Base-by-base conservation (phyloP, 2,797 vertebrate species). In the Halcyon badia region DNA sequence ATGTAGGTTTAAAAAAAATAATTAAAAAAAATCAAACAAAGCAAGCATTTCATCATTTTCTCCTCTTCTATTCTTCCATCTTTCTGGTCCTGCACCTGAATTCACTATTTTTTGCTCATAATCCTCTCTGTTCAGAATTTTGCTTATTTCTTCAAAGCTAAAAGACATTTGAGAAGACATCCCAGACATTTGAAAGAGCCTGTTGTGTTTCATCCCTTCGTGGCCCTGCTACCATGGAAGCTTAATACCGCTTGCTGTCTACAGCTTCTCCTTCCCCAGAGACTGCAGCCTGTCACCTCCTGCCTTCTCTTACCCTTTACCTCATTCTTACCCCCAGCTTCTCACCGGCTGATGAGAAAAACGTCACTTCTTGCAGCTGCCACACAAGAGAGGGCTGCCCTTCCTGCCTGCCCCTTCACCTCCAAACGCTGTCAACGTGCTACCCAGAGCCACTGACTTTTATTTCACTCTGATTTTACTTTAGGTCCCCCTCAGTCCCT, bases 331-430 rank as follows among this genome's bases (percentile, higher is more conserved):
- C 30, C 42, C 17, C 48, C 49, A 71, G 31, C 24, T 84, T 76
- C 79, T 88, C 69, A 52, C 44, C n/a, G 65, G 37, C 42, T 57
- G 25, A 0, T 2, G 1, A 48, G 57, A 69, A 60, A 95, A 61
- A 71, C 2, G 4, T 33, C 35, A 30, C 11, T 57, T 91, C 60
- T 69, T 56, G 58, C 26, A 58, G n/a, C 24, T 10, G 5, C 85
- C 83, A 28, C 60, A 13, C 21, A 31, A 8, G 20, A 37, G 2
- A 64, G 39, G 0, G 0, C 28, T 82, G 60, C 42, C 41, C 49
- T 90, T 62, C 57, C 69, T 80, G 39, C 24, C 1, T 15, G 0
- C 41, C 14, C n/a, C 30, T 62, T 90, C 51, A 39, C 35, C n/a
- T 84, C 58, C 69, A 42, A 75, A 75, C 3, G 3, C 31, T 3